Conservation (phyloP, 1,140 invertebrate genomes). For the Lucilia sericata region DNA sequence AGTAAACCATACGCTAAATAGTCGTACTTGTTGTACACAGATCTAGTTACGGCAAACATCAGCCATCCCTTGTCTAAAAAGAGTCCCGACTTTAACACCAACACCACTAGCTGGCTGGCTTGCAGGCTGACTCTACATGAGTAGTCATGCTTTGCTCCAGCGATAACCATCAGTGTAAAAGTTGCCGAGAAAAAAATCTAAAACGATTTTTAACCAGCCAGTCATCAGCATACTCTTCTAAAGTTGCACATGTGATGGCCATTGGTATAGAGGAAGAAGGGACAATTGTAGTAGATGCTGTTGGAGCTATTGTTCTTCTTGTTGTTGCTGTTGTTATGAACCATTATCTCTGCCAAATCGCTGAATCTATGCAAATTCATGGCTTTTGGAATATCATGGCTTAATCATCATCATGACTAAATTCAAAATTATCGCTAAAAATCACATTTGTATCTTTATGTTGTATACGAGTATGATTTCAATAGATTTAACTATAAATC, state of each 20-base stretch:
- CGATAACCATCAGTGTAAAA: constrained; percentile 43
- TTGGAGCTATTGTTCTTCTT: not conserved
- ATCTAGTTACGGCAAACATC: not conserved
- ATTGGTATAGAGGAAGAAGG: not conserved
- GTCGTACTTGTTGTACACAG: not conserved
- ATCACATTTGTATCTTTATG: not conserved
- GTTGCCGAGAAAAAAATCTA: not conserved
- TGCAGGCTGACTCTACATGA: constrained; percentile 2
- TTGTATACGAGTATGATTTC: not conserved
- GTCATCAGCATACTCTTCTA: not conserved
- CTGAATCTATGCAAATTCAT: constrained; percentile 8
- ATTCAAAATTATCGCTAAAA: not conserved
- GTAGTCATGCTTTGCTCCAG: constrained; percentile 41
- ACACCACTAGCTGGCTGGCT: not conserved
- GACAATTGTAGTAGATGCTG: not conserved
- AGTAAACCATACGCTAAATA: not conserved
- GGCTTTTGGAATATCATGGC: constrained; percentile 6
- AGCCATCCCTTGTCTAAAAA: not conserved
- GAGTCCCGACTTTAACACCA: constrained; percentile 42
- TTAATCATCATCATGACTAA: constrained; percentile 1
- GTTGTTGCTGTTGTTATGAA: not conserved
- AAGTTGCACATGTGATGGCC: not conserved
- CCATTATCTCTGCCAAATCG: constrained; percentile 17
- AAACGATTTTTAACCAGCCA: constrained; percentile 7
- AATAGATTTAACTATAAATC: not conserved